Evolutionary conservation across 2,888 invertebrate genomes (phyloP), one percentile per base, ranked within the genome.

Genomic region (Trachelus troglodyta): DNA sequence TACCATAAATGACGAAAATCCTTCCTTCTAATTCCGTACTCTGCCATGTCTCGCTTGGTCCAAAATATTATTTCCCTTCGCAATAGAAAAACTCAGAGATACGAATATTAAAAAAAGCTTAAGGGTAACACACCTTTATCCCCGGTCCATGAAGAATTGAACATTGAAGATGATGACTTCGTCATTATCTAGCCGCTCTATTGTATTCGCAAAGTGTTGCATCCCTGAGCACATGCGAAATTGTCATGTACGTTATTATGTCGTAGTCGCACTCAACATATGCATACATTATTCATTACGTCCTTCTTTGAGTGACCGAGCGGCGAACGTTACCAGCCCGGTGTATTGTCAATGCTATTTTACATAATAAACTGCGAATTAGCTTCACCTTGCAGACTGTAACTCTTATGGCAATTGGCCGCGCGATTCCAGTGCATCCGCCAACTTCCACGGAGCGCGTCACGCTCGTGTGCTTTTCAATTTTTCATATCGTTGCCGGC

Each of bases 281-380:
- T 56, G 23, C 23, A 56, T 79, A 77, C 80, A 83, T 83, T 78
- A 80, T 83, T 79, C 80, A 81, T 79, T 74, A 71, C 78, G 81
- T 83, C 81, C 81, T 83, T 83, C 80, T 81, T 77, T 56, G 56
- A 56, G 56, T 56, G 56, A 56, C 56, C 56, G 56, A 56, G 23
- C 56, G 56, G 9, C 23, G 56, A 56, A 56, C 56, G 56, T 56
- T 56, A 56, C 56, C 56, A 56, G 23, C 56, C 73, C 77, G 79
- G 73, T 78, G 68, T 34, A 79, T 81, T 81, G 81, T 80, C 82
- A 83, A 79, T 80, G 56, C 76, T 77, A 76, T 75, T 78, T 84
- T 83, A 83, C 82, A 83, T 84, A 85, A 85, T 82, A 80, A 80
- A 78, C 79, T 79, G 80, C 76, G 81, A 83, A 81, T 82, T 80